Percentiles rank a stretch among this genome's conserved stretches.
Conservation (phyloP, 2,888 invertebrate genomes). For the Neoaliturus tenellus region DNA sequence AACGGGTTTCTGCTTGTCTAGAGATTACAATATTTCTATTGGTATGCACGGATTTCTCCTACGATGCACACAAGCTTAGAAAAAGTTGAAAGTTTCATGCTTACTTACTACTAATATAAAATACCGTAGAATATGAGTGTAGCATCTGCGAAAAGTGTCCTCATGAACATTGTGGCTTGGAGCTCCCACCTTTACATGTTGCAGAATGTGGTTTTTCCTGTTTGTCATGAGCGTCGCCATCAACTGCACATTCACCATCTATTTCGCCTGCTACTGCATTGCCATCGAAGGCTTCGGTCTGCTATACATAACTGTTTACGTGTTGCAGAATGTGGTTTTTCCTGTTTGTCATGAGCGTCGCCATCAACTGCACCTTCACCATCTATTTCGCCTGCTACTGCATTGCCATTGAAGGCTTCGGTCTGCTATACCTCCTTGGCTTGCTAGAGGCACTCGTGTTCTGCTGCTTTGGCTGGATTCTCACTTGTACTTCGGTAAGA, state of each 20-base stretch:
- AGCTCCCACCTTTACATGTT: no score
- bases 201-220: constrained; percentile 93
- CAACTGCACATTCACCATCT: constrained; percentile 91
- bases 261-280: constrained; percentile 91
- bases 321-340: constrained; percentile 90
- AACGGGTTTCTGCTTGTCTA: no score
- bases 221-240: constrained; percentile 93
- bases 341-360: constrained; percentile 90
- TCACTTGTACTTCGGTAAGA: constrained; percentile 92
- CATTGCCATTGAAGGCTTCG: constrained; percentile 89
- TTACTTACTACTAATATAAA: no score
- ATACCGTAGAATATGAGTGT: no score
- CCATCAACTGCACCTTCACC: constrained; percentile 91
- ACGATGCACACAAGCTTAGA: no score
- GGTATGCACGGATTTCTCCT: no score
- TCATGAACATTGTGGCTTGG: no score
- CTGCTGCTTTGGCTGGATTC: constrained; percentile 90
- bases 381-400: constrained; percentile 93
- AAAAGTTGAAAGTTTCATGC: no score
- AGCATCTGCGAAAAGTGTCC: no score
- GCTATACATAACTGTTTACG: constrained; percentile 78
- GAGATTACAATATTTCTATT: no score
- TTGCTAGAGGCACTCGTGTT: constrained; percentile 89
- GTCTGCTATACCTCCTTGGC: constrained; percentile 89
- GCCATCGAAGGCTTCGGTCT: constrained; percentile 90